Conservation (phyloP, 2,113 vertebrate genomes). For the Onychostoma macrolepis region DNA sequence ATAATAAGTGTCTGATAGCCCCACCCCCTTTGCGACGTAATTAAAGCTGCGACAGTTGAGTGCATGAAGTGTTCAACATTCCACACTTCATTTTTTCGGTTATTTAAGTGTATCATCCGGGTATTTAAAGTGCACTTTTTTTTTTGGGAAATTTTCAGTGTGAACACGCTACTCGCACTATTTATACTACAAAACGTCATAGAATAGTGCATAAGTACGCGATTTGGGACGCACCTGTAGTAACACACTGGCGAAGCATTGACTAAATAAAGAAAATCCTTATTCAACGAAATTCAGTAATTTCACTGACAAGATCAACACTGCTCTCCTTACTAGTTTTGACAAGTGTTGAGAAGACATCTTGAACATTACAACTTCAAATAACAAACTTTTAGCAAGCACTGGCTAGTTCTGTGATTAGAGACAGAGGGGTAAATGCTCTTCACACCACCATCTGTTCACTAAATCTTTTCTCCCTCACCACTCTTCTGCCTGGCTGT, state of each 20-base stretch:
- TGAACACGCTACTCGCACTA: too few relatives aligned
- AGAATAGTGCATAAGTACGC: too few relatives aligned
- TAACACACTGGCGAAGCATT: background rate
- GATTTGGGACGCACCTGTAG: too few relatives aligned
- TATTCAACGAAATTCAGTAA: background rate
- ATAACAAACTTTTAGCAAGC: background rate
- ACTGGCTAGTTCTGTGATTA: conserved; percentile 28
- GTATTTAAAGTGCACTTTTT: too few relatives aligned
- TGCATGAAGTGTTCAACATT: too few relatives aligned
- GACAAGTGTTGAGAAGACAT: background rate
- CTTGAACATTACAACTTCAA: background rate
- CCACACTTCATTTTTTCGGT: too few relatives aligned
- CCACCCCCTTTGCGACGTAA: too few relatives aligned
- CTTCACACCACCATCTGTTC: conserved; percentile 51
- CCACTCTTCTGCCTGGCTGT: conserved; percentile 18
- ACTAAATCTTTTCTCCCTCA: conserved; percentile 18
- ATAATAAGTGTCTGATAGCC: too few relatives aligned
- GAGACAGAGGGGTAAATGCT: conserved; percentile 31
- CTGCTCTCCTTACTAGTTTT: background rate
- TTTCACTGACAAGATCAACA: background rate
- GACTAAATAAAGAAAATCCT: background rate
- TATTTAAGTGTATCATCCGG: too few relatives aligned
- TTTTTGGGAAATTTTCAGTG: too few relatives aligned
- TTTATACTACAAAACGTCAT: too few relatives aligned
- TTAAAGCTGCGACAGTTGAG: too few relatives aligned